A percentile compares a stretch with the other conserved stretches of the same genome.
These are phyloP conservation scores for Sceloporus undulatus DNA, from an alignment of 2,113 vertebrate species.

Conservation along the genomic window DNA sequence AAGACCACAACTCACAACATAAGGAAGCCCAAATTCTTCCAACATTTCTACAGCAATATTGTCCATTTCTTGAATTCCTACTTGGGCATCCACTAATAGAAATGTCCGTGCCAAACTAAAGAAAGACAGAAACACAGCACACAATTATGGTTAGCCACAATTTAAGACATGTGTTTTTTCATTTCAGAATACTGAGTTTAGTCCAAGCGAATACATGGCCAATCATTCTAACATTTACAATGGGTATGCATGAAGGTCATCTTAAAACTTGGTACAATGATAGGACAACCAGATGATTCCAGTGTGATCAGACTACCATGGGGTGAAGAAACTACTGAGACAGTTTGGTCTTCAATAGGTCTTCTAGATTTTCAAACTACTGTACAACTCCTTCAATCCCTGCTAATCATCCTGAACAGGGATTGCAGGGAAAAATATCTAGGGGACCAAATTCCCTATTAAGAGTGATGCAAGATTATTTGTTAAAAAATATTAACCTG, in stretches of 20 bases:
- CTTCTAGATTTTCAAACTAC: neutral
- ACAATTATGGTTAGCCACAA: constrained; percentile 31
- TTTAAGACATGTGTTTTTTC: neutral
- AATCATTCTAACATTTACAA: neutral
- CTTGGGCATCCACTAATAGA: constrained; percentile 88
- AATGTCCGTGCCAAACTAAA: constrained; percentile 92
- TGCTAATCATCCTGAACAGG: neutral
- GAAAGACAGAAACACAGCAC: constrained; percentile 54
- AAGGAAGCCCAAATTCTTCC: constrained; percentile 91
- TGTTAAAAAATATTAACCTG: no score
- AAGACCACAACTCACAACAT: constrained; percentile 82
- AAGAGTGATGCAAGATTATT: neutral
- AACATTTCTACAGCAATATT: constrained; percentile 92
- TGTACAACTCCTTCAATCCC: neutral
- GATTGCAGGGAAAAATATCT: neutral
- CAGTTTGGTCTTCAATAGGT: neutral
- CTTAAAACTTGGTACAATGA: neutral
- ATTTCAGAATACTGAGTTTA: neutral
- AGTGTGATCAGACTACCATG: neutral
- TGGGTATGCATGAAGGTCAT: neutral
- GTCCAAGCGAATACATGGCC: neutral
- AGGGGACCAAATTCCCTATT: neutral
- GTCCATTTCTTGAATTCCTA: constrained; percentile 87
- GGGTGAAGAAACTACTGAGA: neutral
- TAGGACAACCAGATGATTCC: neutral